A percentile compares a stretch with the other conserved stretches of the same genome.
phyloP scores from a whole-genome alignment of 2,888 invertebrate species.

The Agriopis leucophaearia region DNA sequence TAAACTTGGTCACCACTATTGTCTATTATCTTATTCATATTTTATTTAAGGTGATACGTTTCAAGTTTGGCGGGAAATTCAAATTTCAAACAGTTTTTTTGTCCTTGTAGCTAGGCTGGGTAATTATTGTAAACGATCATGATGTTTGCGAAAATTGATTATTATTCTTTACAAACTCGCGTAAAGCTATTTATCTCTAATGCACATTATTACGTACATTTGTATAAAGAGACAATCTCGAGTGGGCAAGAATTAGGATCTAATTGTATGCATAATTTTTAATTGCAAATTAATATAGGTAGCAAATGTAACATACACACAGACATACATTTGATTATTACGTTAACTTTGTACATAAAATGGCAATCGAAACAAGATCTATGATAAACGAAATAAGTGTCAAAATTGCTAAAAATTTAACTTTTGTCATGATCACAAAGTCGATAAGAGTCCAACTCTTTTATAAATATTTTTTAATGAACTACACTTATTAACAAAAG shows the following conservation, averaged over 20 bases:
- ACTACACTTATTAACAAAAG: background rate
- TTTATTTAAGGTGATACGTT: too few species aligned
- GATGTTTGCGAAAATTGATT: too few species aligned
- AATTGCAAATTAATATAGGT: background rate
- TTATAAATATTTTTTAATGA: background rate
- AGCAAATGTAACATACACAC: constrained; percentile 7
- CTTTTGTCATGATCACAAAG: constrained; percentile 4
- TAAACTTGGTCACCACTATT: too few species aligned
- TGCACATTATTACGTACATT: too few species aligned
- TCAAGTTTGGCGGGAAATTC: too few species aligned
- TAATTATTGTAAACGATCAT: too few species aligned
- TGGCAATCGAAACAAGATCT: constrained; percentile 17
- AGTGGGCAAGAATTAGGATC: background rate
- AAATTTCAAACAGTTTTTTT: too few species aligned
- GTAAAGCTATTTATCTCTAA: too few species aligned
- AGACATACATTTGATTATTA: background rate
- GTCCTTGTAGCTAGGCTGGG: too few species aligned
- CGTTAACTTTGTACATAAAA: constrained; percentile 11
- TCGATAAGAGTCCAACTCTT: background rate
- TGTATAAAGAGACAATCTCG: too few species aligned
- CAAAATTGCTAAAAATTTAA: constrained; percentile 15
- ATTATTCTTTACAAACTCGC: too few species aligned
- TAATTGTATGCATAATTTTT: background rate
- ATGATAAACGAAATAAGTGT: background rate
- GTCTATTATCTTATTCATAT: too few species aligned